These are phyloP conservation scores for Apis cerana DNA, from an alignment of 1,140 invertebrate species.

Conservation along the genomic window DNA sequence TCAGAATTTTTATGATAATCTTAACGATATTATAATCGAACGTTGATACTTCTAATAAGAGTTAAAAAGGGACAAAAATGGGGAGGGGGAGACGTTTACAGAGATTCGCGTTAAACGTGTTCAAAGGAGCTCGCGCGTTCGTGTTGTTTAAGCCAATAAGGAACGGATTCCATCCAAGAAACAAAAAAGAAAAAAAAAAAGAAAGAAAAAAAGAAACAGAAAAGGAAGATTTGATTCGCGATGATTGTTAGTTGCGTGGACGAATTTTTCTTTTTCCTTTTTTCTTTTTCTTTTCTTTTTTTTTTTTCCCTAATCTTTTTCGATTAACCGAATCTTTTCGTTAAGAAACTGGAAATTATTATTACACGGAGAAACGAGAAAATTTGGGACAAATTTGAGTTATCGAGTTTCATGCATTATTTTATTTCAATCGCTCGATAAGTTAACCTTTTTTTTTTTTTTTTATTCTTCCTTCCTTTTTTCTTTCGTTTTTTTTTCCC, in stretches of 20 bases:
- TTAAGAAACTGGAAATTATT: background rate
- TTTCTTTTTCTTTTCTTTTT: background rate
- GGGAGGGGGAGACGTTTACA: conserved; percentile 20
- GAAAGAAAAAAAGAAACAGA: background rate
- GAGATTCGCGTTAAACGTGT: conserved; percentile 57
- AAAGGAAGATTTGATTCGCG: background rate
- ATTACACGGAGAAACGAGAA: too few species aligned
- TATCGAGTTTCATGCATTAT: conserved; percentile 63
- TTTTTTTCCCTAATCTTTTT: background rate
- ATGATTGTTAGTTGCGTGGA: conserved; percentile 34
- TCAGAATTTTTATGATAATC: conserved; percentile 55
- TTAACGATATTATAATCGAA: conserved; percentile 55
- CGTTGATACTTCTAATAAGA: conserved; percentile 52
- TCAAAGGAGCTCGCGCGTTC: conserved; percentile 61
- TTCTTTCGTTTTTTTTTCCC: conserved; percentile 46
- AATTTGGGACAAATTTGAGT: conserved; percentile 12
- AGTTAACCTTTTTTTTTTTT: background rate
- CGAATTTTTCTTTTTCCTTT: conserved; percentile 32
- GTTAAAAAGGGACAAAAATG: conserved; percentile 25
- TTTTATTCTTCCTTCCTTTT: background rate
- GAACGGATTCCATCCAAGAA: conserved; percentile 77
- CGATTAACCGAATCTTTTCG: conserved; percentile 43
- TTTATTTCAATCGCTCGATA: conserved; percentile 65
- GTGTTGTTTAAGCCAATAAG: conserved; percentile 68
- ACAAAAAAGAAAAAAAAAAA: conserved; percentile 1